Evolutionary conservation across 1,140 invertebrate species (phyloP), one percentile per base, ranked within the genome.

Genomic region (Neoseiulus cucumeris): DNA sequence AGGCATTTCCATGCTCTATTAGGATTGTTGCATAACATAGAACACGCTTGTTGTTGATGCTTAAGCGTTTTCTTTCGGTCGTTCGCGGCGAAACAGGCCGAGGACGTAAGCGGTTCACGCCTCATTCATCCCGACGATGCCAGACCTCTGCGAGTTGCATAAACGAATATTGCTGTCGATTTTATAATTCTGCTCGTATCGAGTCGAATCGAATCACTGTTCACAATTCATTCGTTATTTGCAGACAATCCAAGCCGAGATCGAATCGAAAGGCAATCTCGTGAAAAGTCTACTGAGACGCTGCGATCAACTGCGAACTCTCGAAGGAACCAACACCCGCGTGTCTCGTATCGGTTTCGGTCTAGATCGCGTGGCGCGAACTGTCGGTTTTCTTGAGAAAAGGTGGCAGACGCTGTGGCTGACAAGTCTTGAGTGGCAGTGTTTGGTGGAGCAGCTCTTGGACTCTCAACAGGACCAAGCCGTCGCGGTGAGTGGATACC

Each of bases 351-450:
- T 59, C 14, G 51, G 51, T 6, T 25, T 59, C 33, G 51, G 33
- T 20, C 14, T 59, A 25, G 33, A 59, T 59, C 44, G 67, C 9
- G 68, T 76, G 29, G 71, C 72, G 28, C 68, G 72, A 18, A 75
- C 72, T 69, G 80, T 78, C 68, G 74, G 76, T 64, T 83, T 82
- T 30, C 77, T 91, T 47, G 86, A 91, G 75, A 79, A 84, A 47
- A 84, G 87, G 71, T 91, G 88, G 86, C 88, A 92, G 74, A 80
- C 86, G 67, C 79, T 91, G 66, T 91, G 88, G 79, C 77, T 93
- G 70, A 80, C 85, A 68, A 85, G 87, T 22, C 80, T 91, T 71
- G 90, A 93, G 80, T 88, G 89, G 84, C 87, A 89, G 77, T 88
- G 85, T 76, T 81, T 85, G 72, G 78, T 89, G 68, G 86, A 88